Percentiles rank a stretch among this genome's conserved stretches.
These are phyloP conservation scores for Mechanitis messenoides DNA, from an alignment of 2,888 invertebrate species.

Conservation along the genomic window DNA sequence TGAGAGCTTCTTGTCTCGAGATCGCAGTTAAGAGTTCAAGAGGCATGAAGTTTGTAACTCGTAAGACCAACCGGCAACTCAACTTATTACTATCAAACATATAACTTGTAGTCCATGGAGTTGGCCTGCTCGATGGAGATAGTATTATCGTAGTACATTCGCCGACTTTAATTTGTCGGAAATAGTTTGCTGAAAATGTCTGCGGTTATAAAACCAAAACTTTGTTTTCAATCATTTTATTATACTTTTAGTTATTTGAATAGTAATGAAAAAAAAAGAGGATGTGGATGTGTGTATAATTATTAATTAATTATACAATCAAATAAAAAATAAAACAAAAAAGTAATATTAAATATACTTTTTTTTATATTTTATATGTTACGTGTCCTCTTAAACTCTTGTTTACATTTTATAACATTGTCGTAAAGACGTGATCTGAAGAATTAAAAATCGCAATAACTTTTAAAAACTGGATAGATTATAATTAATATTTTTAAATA, in stretches of 20 bases:
- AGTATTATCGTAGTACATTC: constrained; percentile 43
- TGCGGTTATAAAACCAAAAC: constrained; percentile 41
- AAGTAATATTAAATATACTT: no score
- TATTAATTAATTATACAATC: no score
- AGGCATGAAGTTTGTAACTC: constrained; percentile 43
- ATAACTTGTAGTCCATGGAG: constrained; percentile 40
- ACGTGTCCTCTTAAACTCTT: no score
- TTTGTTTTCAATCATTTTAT: background rate
- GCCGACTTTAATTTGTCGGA: constrained; percentile 9
- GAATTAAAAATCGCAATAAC: no score
- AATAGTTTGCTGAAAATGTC: constrained; percentile 44
- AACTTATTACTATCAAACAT: constrained; percentile 60
- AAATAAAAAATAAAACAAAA: no score
- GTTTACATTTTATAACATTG: no score
- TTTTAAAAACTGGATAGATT: no score
- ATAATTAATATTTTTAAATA: no score
- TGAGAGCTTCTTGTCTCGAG: constrained; percentile 41
- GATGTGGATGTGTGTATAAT: no score
- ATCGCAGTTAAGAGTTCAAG: constrained; percentile 63
- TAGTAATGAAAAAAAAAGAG: background rate
- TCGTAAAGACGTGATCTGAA: no score
- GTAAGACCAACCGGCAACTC: constrained; percentile 37
- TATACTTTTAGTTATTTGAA: background rate
- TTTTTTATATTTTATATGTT: no score
- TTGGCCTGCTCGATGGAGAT: constrained; percentile 50